Conservation (phyloP, 2,888 invertebrate species). For the Resseliella maxima region DNA sequence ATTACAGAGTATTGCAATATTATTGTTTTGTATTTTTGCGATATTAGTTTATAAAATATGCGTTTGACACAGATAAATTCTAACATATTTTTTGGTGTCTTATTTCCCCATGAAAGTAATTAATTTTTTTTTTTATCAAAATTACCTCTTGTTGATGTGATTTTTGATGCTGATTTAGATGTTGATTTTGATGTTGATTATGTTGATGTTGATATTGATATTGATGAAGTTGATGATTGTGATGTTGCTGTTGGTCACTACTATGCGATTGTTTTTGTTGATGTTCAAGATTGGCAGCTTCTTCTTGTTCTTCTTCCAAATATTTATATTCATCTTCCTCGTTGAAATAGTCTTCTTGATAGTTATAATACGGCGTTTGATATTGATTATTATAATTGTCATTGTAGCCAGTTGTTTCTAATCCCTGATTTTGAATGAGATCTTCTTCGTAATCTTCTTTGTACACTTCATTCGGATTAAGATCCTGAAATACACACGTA, state of each 20-base stretch:
- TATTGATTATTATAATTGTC: constrained; percentile 48
- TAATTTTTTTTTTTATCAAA: no score
- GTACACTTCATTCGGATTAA: constrained; percentile 20
- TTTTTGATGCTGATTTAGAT: background rate
- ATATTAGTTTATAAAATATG: no score
- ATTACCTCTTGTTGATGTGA: no score
- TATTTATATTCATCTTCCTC: constrained; percentile 68
- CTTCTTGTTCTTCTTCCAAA: constrained; percentile 64
- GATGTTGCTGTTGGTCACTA: background rate
- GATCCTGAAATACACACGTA: no score
- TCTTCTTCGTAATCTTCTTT: constrained; percentile 52
- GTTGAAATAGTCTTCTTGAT: constrained; percentile 67
- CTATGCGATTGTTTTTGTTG: background rate
- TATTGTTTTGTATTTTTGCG: no score
- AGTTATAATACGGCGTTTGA: constrained; percentile 63
- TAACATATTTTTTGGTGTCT: no score
- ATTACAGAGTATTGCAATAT: no score
- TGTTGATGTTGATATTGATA: background rate
- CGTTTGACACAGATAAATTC: no score
- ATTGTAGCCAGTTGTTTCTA: constrained; percentile 12
- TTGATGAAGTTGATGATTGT: background rate
- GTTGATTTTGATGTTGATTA: constrained; percentile 59
- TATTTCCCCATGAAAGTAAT: no score
- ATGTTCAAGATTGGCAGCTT: constrained; percentile 7
- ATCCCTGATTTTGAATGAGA: background rate